These are phyloP conservation scores for Leptodactylus fallax DNA, from an alignment of 2,797 vertebrate genomes.

Conservation along the genomic window DNA sequence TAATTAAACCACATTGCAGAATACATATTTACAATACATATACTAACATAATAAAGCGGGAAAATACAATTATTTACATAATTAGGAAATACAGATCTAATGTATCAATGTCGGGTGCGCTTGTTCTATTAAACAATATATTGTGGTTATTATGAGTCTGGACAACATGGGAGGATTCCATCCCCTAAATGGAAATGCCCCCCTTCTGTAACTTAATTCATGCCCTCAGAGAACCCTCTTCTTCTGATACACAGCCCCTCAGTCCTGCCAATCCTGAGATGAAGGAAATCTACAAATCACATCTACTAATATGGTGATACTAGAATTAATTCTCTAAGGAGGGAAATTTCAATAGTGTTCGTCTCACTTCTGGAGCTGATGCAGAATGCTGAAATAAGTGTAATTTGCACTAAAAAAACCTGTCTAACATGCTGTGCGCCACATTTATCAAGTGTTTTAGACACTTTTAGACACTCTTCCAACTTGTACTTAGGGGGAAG, in stretches of 20 bases:
- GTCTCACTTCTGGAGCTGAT: too few species aligned
- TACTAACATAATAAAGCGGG: slow-evolving; percentile 24
- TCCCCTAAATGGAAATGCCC: neutral
- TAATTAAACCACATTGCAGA: slow-evolving; percentile 30
- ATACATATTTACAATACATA: slow-evolving; percentile 54
- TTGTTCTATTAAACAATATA: neutral
- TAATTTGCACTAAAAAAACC: too few species aligned
- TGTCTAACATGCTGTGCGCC: too few species aligned
- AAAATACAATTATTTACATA: slow-evolving; percentile 19
- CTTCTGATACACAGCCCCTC: neutral
- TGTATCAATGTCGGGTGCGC: neutral
- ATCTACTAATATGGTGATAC: neutral
- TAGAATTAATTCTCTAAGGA: neutral
- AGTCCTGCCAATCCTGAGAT: neutral
- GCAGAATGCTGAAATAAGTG: too few species aligned
- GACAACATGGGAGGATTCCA: neutral
- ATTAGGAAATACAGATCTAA: neutral
- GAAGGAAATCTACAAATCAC: too few species aligned
- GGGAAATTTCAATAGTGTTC: neutral
- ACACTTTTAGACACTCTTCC: too few species aligned
- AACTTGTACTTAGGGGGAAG: too few species aligned
- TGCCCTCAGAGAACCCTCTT: neutral
- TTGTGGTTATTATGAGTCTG: neutral
- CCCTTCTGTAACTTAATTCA: neutral
- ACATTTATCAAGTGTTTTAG: too few species aligned